Evolutionary conservation across 2,888 invertebrate genomes (phyloP).

Genomic region (Noctua janthina): DNA sequence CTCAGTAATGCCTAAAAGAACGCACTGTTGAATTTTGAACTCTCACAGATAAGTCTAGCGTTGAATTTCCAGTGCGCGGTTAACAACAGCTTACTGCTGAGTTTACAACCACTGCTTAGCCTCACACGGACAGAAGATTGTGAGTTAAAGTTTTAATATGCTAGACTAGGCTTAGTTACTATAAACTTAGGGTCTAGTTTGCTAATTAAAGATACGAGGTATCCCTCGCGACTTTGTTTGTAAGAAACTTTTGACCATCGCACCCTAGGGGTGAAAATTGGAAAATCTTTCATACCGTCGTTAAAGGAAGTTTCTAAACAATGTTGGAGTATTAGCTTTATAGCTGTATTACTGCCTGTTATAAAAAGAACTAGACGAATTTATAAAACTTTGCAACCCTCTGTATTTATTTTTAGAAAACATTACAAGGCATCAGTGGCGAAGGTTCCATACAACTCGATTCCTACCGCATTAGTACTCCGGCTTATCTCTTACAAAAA

Average conservation of each 20-base stretch:
- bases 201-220: conserved; percentile 28
- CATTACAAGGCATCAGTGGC: background rate
- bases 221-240: conserved; percentile 18
- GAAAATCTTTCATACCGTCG: conserved; percentile 20
- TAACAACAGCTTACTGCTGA: background rate
- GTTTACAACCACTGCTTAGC: conserved; percentile 5
- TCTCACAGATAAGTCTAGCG: background rate
- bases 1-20: background rate
- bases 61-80: background rate
- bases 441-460: too few relatives aligned
- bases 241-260: conserved; percentile 27
- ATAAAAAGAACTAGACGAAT: background rate
- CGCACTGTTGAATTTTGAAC: background rate
- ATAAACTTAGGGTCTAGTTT: conserved; percentile 5
- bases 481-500: too few relatives aligned
- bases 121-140: background rate
- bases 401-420: background rate
- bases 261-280: background rate
- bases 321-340: conserved; percentile 1
- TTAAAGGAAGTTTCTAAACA: conserved; percentile 2
- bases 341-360: background rate
- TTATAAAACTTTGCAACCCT: background rate
- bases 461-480: too few relatives aligned
- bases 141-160: conserved; percentile 38
- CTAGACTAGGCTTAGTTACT: conserved; percentile 17